Conservation (phyloP, 30 jellyfish, hydroid and myxozoan species). For the Chironex yamaguchii region DNA sequence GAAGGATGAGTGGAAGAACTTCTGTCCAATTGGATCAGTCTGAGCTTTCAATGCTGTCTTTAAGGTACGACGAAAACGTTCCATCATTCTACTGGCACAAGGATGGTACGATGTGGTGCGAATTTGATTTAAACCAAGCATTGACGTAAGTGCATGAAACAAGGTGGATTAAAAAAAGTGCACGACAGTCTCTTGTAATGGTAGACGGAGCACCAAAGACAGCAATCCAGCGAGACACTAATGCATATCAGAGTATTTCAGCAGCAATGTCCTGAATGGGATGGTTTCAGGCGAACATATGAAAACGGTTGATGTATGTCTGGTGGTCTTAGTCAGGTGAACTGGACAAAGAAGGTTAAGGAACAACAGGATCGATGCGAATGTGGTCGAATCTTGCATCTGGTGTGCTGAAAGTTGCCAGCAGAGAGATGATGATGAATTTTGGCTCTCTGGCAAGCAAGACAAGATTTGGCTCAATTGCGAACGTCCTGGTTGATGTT, state of each 20-base stretch:
- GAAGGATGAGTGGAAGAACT: constrained; percentile 49
- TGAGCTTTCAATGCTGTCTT: constrained; percentile 30
- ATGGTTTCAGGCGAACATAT: constrained; percentile 74
- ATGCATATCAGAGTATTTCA: constrained; percentile 9
- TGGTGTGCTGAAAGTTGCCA: constrained; percentile 28
- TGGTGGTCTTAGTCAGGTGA: constrained; percentile 15
- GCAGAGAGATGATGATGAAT: constrained; percentile 25
- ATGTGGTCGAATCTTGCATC: constrained; percentile 42
- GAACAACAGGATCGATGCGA: constrained; percentile 62
- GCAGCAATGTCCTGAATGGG: constrained; percentile 50
- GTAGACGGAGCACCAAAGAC: constrained; percentile 50
- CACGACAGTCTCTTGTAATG: constrained; percentile 58
- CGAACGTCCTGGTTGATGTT: no score
- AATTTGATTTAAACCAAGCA: constrained; percentile 13
- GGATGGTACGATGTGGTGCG: constrained; percentile 64
- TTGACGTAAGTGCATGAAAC: neutral
- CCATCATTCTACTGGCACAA: constrained; percentile 54
- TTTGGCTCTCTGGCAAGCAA: constrained; percentile 36
- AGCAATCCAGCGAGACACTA: constrained; percentile 43
- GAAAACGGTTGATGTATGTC: constrained; percentile 58
- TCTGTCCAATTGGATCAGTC: constrained; percentile 42
- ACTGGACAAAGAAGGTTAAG: constrained; percentile 33
- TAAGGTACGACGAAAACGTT: constrained; percentile 54
- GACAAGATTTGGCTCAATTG: constrained; percentile 52
- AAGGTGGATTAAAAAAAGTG: constrained; percentile 54